Evolutionary conservation across 2,888 invertebrate species (phyloP), one percentile per base, ranked within the genome.

Genomic region (Microchrysa polita): DNA sequence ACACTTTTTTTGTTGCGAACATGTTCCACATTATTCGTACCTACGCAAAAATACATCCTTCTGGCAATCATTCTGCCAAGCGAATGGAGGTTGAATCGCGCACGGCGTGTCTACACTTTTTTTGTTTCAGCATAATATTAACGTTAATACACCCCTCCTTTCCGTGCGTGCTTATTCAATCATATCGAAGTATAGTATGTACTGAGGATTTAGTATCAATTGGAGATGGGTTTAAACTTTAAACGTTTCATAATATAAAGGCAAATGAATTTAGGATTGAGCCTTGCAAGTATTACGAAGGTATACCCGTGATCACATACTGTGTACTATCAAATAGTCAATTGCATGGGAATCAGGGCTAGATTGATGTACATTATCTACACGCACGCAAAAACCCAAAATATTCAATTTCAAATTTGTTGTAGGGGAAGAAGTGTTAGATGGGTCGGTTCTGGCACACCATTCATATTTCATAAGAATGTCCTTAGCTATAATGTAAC

Each of bases 1-100:
- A 69, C 57, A 69, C 69, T 69, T 69, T 69, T n/a, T 67, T 40
- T 55, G 55, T 52, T 22, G 69, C 55, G 55, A 69, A 57, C 69
- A 69, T 18, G 53, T 53, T n/a, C 48, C 48, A 48, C 10, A 48
- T 48, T 48, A 48, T n/a, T n/a, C 48, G 48, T 12, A 48, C 48
- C 48, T 48, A 48, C 16, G 14, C 18, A 55, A 2, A 7, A 34
- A 34, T 18, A 55, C 18, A 55, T 18, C 20, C 2, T 55, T 1
- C 55, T 55, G 55, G 18, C n/a, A 20, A 18, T 34, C 4, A 34
- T n/a, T n/a, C 27, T 34, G 27, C 7, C 7, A 7, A 34, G 2
- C 27, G 27, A 34, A 34, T 34, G 7, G n/a, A n/a, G n/a, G n/a
- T 34, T 2, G 27, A 34, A 34, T 34, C n/a, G 48, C 12, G 48